Percentiles rank a stretch among this genome's conserved stretches.
phyloP scores from a whole-genome alignment of 1,140 invertebrate species.

The Macrobrachium rosenbergii region DNA sequence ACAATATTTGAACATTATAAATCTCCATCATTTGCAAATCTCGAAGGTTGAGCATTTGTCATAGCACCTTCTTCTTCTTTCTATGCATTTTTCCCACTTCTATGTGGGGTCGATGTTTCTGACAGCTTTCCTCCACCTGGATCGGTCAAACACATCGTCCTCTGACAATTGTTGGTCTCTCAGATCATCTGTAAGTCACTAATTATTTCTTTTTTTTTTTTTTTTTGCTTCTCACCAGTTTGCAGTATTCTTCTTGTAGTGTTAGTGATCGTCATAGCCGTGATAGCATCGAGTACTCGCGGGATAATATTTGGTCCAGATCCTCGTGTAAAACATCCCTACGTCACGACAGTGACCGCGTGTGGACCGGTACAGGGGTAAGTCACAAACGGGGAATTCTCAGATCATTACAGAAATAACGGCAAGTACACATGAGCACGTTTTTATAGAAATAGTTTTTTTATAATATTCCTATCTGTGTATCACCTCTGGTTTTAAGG shows the following conservation, averaged over 20 bases:
- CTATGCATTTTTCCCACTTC: too few relatives aligned
- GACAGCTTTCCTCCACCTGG: too few relatives aligned
- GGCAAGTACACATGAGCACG: background rate
- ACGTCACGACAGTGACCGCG: constrained; percentile 79
- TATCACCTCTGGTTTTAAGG: too few relatives aligned
- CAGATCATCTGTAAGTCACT: background rate
- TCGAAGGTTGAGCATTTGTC: too few relatives aligned
- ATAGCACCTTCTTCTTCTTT: too few relatives aligned
- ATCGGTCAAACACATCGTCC: too few relatives aligned
- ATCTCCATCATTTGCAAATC: too few relatives aligned
- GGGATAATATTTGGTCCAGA: constrained; percentile 61
- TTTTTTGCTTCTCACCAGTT: constrained; percentile 48
- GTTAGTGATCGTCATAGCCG: constrained; percentile 77
- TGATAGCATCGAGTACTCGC: constrained; percentile 75
- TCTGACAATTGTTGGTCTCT: too few relatives aligned
- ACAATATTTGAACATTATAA: too few relatives aligned
- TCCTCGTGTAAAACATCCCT: constrained; percentile 78
- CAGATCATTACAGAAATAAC: background rate
- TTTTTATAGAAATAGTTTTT: too few relatives aligned
- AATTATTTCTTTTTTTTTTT: constrained; percentile 3
- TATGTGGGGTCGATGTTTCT: too few relatives aligned
- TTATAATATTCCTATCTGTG: too few relatives aligned
- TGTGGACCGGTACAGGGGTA: constrained; percentile 86
- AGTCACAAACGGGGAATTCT: constrained; percentile 44
- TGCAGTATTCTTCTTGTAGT: constrained; percentile 73